These are phyloP conservation scores for Rhaphigaster nebulosa DNA, from an alignment of 2,888 invertebrate species.

Conservation along the genomic window DNA sequence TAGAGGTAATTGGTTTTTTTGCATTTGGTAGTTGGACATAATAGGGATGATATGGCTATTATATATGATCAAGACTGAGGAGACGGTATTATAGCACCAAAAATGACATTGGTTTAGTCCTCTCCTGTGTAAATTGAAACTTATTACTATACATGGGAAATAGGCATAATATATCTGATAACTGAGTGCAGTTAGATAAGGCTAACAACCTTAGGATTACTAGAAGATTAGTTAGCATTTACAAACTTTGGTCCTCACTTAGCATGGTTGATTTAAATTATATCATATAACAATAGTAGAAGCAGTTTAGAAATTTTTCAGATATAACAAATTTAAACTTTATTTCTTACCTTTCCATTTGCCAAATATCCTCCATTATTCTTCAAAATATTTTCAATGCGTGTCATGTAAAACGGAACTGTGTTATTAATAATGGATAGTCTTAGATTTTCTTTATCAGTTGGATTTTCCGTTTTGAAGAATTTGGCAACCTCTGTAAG, in stretches of 20 bases:
- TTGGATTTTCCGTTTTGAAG: slow-evolving; percentile 51
- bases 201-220: not conserved
- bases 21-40: too few species aligned
- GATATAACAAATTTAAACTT: not conserved
- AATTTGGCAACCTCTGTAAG: slow-evolving; percentile 52
- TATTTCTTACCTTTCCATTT: slow-evolving; percentile 56
- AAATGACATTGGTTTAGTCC: too few species aligned
- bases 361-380: slow-evolving; percentile 61
- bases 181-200: not conserved
- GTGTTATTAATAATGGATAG: slow-evolving; percentile 45
- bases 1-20: too few species aligned
- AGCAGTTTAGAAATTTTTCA: too few species aligned
- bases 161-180: not conserved
- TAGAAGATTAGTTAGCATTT: not conserved
- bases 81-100: too few species aligned
- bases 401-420: slow-evolving; percentile 56
- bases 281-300: too few species aligned
- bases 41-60: too few species aligned
- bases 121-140: too few species aligned
- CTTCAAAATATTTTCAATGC: slow-evolving; percentile 53
- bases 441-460: slow-evolving; percentile 6
- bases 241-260: not conserved
- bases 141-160: too few species aligned
- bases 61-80: too few species aligned
- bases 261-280: not conserved